Percentiles rank a stretch among this genome's conserved stretches.
Evolutionary conservation across 2,888 invertebrate genomes (phyloP).

Genomic region (Mimachlamys varia): DNA sequence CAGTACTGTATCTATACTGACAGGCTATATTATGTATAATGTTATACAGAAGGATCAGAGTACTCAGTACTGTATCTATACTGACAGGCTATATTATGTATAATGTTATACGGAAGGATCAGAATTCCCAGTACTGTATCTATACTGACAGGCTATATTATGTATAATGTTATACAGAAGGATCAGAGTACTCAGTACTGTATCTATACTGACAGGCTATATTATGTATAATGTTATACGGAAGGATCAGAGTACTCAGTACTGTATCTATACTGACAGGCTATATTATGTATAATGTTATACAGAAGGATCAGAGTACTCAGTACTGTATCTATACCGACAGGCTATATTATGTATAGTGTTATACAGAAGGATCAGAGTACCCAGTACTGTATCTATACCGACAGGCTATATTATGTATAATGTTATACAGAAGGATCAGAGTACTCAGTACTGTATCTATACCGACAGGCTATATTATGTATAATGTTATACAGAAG

Average conservation of each 20-base stretch:
- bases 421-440: not conserved
- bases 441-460: not conserved
- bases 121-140: not conserved
- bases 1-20: not conserved
- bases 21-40: no score
- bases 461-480: slow-evolving; percentile 17
- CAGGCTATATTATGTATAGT: no score
- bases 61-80: not conserved
- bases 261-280: not conserved
- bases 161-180: not conserved
- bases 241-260: not conserved
- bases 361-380: not conserved
- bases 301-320: not conserved
- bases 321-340: not conserved
- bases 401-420: no score
- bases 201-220: slow-evolving; percentile 19
- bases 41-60: not conserved
- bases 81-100: no score
- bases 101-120: not conserved
- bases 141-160: slow-evolving; percentile 28
- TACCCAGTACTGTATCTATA: not conserved
- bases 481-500: not conserved
- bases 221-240: no score
- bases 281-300: no score
- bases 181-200: not conserved